phyloP scores from a whole-genome alignment of 2,888 invertebrate species.

The Tinea pellionella region DNA sequence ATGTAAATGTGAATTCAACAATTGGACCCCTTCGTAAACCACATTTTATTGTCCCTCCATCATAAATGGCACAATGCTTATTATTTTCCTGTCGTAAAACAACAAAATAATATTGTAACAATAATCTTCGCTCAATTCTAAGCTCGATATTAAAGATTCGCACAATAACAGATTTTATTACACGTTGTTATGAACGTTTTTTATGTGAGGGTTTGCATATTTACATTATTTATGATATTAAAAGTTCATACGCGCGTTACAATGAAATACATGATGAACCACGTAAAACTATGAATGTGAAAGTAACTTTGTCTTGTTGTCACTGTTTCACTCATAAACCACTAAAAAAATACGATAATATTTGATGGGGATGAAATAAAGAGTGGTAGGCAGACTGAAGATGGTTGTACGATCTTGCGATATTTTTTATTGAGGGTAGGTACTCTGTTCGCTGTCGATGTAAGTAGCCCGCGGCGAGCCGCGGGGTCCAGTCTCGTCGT shows the following conservation, averaged over 20 bases:
- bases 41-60: constrained; percentile 41
- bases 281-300: not conserved
- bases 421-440: no score
- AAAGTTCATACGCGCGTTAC: not conserved
- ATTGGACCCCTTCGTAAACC: constrained; percentile 32
- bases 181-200: constrained; percentile 48
- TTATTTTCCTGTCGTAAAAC: constrained; percentile 64
- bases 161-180: constrained; percentile 49
- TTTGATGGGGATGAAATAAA: no score
- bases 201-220: constrained; percentile 17
- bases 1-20: constrained; percentile 20
- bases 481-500: no score
- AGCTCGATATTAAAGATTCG: constrained; percentile 41
- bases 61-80: constrained; percentile 37
- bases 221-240: not conserved
- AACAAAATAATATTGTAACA: constrained; percentile 59
- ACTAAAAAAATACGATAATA: no score
- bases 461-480: no score
- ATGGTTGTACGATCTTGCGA: no score
- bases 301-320: no score
- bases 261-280: not conserved
- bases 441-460: no score
- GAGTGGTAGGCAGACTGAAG: no score
- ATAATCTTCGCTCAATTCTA: constrained; percentile 46
- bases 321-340: no score